phyloP scores from a whole-genome alignment of 2,113 vertebrate genomes.

The Pseudolaguvia tuberculata region DNA sequence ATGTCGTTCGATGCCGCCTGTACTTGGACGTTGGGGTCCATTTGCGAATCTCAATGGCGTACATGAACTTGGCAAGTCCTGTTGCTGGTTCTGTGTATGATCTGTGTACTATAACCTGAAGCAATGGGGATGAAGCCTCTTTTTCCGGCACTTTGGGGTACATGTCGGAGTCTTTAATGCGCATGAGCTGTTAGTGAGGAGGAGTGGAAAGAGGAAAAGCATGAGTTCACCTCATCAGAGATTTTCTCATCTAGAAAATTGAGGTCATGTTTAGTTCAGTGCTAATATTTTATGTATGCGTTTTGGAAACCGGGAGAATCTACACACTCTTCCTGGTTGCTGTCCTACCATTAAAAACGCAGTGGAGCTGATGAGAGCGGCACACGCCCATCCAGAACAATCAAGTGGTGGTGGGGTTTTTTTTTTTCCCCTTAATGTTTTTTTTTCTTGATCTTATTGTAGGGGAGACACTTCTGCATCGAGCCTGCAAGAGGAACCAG shows the following conservation, averaged over 20 bases:
- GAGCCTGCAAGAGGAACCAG: conserved; percentile 88
- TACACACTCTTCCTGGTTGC: conserved; percentile 33
- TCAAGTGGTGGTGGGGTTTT: conserved; percentile 6
- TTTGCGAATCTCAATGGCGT: conserved; percentile 60
- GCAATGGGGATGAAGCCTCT: conserved; percentile 47
- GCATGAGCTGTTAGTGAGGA: conserved; percentile 43
- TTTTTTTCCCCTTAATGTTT: conserved; percentile 51
- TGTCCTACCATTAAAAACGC: conserved; percentile 49
- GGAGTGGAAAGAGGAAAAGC: conserved; percentile 31
- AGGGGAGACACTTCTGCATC: conserved; percentile 93
- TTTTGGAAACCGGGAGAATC: conserved; percentile 48
- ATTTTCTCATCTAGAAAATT: conserved; percentile 28
- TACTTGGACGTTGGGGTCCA: conserved; percentile 58
- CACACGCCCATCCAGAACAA: conserved; percentile 64
- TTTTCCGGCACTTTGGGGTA: conserved; percentile 55
- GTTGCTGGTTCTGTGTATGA: conserved; percentile 54
- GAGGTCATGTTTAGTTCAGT: conserved; percentile 51
- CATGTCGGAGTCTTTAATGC: conserved; percentile 45
- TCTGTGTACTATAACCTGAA: conserved; percentile 69
- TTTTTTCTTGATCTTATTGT: conserved; percentile 26
- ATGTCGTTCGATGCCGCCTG: conserved; percentile 56
- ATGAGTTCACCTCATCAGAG: conserved; percentile 28
- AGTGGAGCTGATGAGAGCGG: conserved; percentile 58
- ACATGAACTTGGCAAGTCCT: conserved; percentile 61
- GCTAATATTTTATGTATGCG: conserved; percentile 29